A percentile compares a stretch with the other conserved stretches of the same genome.
These are phyloP conservation scores for Vicugna pacos DNA, from an alignment of 2,113 vertebrate species.

Conservation along the genomic window DNA sequence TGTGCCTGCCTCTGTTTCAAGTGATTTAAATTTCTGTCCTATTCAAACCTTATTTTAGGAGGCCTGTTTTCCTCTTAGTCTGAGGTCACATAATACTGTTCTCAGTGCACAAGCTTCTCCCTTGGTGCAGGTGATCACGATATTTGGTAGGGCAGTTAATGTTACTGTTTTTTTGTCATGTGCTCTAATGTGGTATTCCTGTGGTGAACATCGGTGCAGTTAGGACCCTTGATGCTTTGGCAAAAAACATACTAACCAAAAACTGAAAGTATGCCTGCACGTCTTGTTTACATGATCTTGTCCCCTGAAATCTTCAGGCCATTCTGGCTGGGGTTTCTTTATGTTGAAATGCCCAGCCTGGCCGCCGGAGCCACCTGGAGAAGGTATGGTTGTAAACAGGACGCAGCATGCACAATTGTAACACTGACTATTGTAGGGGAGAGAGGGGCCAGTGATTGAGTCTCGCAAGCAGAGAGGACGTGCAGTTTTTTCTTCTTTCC, in stretches of 20 bases:
- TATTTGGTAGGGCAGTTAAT: neutral
- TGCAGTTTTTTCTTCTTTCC: neutral
- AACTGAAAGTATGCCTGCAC: neutral
- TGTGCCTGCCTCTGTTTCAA: neutral
- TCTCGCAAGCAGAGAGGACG: neutral
- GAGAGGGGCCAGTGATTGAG: neutral
- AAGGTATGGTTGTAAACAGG: neutral
- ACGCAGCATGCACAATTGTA: constrained; percentile 31
- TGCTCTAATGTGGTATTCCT: neutral
- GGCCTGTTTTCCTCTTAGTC: neutral
- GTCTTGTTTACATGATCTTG: constrained; percentile 33
- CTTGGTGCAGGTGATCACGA: neutral
- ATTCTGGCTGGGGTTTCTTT: constrained; percentile 48
- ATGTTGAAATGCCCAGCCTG: constrained; percentile 57
- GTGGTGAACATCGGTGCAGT: neutral
- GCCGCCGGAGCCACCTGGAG: constrained; percentile 41
- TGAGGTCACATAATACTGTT: constrained; percentile 10
- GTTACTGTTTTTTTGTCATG: neutral
- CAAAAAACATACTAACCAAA: neutral
- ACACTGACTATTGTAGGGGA: neutral
- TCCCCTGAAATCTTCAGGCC: constrained; percentile 13
- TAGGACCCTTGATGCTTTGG: neutral
- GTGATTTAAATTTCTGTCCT: constrained; percentile 10
- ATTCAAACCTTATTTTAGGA: neutral
- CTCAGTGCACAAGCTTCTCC: neutral